These are phyloP conservation scores for Neodiprion fabricii DNA, from an alignment of 1,140 invertebrate genomes.

Conservation along the genomic window DNA sequence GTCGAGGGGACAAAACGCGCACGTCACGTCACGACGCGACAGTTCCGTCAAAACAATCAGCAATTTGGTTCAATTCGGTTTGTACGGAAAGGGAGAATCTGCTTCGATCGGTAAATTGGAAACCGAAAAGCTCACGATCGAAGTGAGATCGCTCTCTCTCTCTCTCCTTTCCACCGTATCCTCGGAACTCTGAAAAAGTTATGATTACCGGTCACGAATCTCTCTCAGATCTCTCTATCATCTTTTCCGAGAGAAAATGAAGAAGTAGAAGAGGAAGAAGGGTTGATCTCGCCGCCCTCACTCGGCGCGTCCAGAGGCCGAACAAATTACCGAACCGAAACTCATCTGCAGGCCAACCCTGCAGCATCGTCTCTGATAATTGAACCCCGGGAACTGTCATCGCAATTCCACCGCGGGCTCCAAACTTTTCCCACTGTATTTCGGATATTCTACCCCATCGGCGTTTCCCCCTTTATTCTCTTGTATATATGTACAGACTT, in stretches of 20 bases:
- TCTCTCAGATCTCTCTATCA: not conserved
- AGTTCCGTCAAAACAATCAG: too few species aligned
- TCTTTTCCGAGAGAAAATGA: too few species aligned
- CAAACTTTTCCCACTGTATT: not conserved
- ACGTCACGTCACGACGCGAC: too few species aligned
- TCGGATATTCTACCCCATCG: not conserved
- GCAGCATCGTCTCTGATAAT: not conserved
- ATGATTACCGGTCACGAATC: constrained; percentile 2
- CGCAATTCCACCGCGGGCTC: not conserved
- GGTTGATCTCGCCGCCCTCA: not conserved
- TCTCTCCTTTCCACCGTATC: not conserved
- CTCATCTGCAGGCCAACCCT: not conserved
- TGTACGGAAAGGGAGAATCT: too few species aligned
- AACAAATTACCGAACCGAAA: constrained; percentile 2
- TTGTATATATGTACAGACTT: not conserved
- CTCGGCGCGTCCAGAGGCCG: not conserved
- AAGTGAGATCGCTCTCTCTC: too few species aligned
- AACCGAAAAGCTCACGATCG: not conserved
- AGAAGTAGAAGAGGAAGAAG: not conserved
- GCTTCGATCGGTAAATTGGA: not conserved
- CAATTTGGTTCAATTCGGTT: too few species aligned
- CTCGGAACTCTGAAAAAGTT: not conserved
- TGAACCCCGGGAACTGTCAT: not conserved
- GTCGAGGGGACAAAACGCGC: not conserved
- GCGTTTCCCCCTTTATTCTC: not conserved